These are phyloP conservation scores for Autographa gamma DNA, from an alignment of 2,888 invertebrate genomes.

Conservation along the genomic window DNA sequence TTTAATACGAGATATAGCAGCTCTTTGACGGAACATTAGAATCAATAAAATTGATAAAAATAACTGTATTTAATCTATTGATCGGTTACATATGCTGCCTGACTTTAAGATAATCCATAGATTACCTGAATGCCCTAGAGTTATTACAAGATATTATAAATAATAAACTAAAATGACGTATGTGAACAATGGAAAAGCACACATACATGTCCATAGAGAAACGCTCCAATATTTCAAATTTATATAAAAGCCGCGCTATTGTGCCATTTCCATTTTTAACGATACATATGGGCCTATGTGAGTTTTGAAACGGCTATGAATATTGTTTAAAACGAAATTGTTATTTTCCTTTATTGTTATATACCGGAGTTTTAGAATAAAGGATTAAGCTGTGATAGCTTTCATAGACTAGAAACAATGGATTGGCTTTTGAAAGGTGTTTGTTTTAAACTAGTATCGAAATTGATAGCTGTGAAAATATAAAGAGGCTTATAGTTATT, in stretches of 20 bases:
- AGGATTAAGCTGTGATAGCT: not conserved
- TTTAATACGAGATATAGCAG: not conserved
- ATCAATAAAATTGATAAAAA: too few relatives aligned
- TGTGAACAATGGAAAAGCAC: not conserved
- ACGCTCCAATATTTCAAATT: not conserved
- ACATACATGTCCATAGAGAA: not conserved
- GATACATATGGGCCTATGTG: not conserved
- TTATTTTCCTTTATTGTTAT: constrained; percentile 5
- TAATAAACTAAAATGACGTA: not conserved
- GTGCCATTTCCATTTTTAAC: constrained; percentile 10
- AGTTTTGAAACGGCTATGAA: constrained; percentile 7
- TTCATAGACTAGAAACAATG: not conserved
- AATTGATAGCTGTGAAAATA: not conserved
- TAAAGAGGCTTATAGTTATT: not conserved
- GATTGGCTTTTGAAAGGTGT: not conserved
- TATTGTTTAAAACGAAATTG: constrained; percentile 6
- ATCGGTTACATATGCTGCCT: too few relatives aligned
- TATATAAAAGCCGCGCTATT: not conserved
- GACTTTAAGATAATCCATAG: too few relatives aligned
- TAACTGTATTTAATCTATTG: too few relatives aligned
- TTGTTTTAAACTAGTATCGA: not conserved
- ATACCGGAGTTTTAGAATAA: not conserved
- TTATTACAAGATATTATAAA: not conserved
- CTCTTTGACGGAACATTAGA: too few relatives aligned
- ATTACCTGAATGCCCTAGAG: not conserved